Evolutionary conservation across 2,797 vertebrate genomes (phyloP), one percentile per base, ranked within the genome.

Genomic region (Arnoldichthys spilopterus): DNA sequence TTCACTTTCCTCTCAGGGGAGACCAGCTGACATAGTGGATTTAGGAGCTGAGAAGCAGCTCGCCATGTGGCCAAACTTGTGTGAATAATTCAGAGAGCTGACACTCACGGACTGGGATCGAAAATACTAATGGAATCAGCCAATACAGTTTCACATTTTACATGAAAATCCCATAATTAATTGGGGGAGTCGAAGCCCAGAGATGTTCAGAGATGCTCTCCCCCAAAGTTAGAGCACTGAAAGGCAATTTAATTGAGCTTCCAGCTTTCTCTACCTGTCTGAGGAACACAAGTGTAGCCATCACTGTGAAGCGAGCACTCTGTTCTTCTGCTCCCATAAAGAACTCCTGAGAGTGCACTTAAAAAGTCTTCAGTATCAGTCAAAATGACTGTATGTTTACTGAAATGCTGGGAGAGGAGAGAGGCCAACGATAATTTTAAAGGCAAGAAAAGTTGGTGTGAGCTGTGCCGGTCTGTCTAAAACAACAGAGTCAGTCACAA

Each of bases 111-210:
- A 58, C 26, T 47, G 20, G 58, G 30, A 62, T 63, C 72, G 49
- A 81, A 78, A 63, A 68, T 34, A 58, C 78, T 81, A 77, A 83
- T 86, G 77, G 79, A 81, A 82, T 81, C 64, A 82, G 66, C 56
- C 79, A 77, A 54, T 70, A 72, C 18, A n/a, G 18, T 79, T 79
- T 77, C 59, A 69, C 49, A 74, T 82, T 81, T 80, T 75, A 63
- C 72, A 79, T 79, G 51, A 73, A 83, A 81, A 78, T 53, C 56
- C 45, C 54, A 34, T 83, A 75, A 84, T 83, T 80, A 81, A 77
- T 54, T 49, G 37, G 64, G 64, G 45, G 56, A 83, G 24, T 20
- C 71, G 49, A 18, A 72, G 45, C 53, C 37, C 54, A 72, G 22
- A 28, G 61, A 77, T 71, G 40, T 61, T 68, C n/a, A 64, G 26